A percentile compares a stretch with the other conserved stretches of the same genome.
Evolutionary conservation across 2,888 invertebrate species (phyloP).

Genomic region (Ophion slaviceki): DNA sequence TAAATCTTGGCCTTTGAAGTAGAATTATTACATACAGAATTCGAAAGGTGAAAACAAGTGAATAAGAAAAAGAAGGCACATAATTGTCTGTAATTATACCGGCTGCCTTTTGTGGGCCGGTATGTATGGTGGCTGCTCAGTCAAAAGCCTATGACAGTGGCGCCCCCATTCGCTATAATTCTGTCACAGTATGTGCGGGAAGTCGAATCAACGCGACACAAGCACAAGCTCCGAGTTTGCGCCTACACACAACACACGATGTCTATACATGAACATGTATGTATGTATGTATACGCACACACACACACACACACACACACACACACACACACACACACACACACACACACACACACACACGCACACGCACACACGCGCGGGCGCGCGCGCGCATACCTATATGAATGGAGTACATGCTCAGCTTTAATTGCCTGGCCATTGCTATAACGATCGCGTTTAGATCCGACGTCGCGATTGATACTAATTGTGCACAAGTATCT

Average conservation of each 20-base stretch:
- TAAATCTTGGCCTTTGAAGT: neutral
- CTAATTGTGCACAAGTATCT: constrained; percentile 50
- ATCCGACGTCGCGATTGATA: constrained; percentile 61
- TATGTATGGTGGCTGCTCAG: constrained; percentile 47
- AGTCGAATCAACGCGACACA: constrained; percentile 28
- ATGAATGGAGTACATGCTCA: constrained; percentile 9
- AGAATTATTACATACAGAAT: constrained; percentile 8
- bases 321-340: too few relatives aligned
- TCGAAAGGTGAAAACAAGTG: neutral
- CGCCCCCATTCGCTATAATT: constrained; percentile 60
- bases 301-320: too few relatives aligned
- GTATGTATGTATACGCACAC: neutral
- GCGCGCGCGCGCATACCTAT: neutral
- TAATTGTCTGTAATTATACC: constrained; percentile 72
- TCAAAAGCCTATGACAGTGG: constrained; percentile 51
- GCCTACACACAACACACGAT: neutral
- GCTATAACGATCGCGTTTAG: constrained; percentile 60
- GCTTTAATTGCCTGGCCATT: constrained; percentile 53
- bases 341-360: too few relatives aligned
- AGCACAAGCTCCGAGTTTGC: neutral
- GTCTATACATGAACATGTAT: neutral
- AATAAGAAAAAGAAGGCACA: constrained; percentile 46
- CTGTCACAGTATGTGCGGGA: constrained; percentile 14
- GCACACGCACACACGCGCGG: too few relatives aligned
- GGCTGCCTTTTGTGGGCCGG: constrained; percentile 72